Conservation (phyloP, 1,140 invertebrate species). For the Cryptotermes secundus region DNA sequence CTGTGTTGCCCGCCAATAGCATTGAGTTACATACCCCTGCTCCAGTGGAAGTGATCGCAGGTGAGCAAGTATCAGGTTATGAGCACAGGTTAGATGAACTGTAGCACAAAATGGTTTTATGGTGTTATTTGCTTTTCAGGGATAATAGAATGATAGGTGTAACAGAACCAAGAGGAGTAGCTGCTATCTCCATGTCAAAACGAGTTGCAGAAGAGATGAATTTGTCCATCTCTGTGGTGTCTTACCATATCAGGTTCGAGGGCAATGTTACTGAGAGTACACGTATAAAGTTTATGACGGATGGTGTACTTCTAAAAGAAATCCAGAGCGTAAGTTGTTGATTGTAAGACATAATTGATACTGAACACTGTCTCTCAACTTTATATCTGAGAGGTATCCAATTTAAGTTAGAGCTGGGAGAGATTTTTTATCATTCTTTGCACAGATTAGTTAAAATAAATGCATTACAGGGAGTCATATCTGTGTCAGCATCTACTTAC, state of each 20-base stretch:
- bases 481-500: too few relatives aligned
- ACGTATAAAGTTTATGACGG: conserved; percentile 99
- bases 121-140: conserved; percentile 39
- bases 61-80: too few relatives aligned
- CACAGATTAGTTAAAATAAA: background rate
- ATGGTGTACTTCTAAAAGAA: conserved; percentile 95
- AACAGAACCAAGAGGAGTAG: conserved; percentile 95
- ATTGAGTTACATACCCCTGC: too few relatives aligned
- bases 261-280: conserved; percentile 88
- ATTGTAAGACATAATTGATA: background rate
- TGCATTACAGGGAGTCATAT: background rate
- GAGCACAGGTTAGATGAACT: too few relatives aligned
- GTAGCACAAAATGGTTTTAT: too few relatives aligned
- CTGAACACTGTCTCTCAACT: background rate
- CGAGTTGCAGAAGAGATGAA: conserved; percentile 91
- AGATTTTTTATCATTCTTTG: background rate
- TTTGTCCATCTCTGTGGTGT: conserved; percentile 74
- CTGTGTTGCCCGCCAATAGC: too few relatives aligned
- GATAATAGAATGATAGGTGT: conserved; percentile 83
- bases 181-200: conserved; percentile 95
- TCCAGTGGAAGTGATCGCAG: too few relatives aligned
- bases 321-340: conserved; percentile 59
- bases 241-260: conserved; percentile 96
- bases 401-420: too few relatives aligned
- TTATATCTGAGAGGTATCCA: too few relatives aligned